Conservation (phyloP, 2,888 invertebrate genomes). For the Chrysomela aeneicollis region DNA sequence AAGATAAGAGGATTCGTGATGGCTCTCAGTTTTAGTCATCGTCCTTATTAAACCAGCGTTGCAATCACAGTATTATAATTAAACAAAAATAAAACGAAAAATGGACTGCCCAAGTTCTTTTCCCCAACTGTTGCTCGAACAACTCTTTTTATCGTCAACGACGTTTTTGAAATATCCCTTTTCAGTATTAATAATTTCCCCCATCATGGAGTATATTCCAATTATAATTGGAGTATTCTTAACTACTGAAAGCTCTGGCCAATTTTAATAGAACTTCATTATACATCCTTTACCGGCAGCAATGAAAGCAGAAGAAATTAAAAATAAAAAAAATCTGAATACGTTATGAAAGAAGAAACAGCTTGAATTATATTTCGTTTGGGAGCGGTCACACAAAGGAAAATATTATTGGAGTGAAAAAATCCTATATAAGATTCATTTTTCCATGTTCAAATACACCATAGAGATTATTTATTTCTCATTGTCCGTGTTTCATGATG, state of each 20-base stretch:
- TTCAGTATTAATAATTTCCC: conserved; percentile 29
- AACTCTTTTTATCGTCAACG: conserved; percentile 26
- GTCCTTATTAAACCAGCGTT: neutral
- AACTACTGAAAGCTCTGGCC: conserved; percentile 43
- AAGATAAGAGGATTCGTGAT: too few relatives aligned
- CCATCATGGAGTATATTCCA: conserved; percentile 37
- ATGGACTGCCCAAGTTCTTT: neutral
- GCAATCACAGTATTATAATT: neutral
- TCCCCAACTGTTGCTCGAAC: conserved; percentile 33
- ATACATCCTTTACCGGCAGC: conserved; percentile 22
- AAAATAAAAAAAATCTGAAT: conserved; percentile 33
- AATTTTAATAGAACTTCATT: conserved; percentile 41
- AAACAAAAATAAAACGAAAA: neutral
- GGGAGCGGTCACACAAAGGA: neutral
- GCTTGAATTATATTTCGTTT: neutral
- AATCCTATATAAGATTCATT: neutral
- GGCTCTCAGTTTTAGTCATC: neutral
- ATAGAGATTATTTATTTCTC: too few relatives aligned
- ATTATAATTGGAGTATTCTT: conserved; percentile 40
- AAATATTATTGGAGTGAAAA: neutral
- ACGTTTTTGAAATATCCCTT: neutral
- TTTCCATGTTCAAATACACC: too few relatives aligned
- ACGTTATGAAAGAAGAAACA: conserved; percentile 12
- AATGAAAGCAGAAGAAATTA: conserved; percentile 9
- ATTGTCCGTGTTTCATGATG: too few relatives aligned